Conservation (phyloP, 2,797 vertebrate genomes). For the Otolemur crassicaudatus region DNA sequence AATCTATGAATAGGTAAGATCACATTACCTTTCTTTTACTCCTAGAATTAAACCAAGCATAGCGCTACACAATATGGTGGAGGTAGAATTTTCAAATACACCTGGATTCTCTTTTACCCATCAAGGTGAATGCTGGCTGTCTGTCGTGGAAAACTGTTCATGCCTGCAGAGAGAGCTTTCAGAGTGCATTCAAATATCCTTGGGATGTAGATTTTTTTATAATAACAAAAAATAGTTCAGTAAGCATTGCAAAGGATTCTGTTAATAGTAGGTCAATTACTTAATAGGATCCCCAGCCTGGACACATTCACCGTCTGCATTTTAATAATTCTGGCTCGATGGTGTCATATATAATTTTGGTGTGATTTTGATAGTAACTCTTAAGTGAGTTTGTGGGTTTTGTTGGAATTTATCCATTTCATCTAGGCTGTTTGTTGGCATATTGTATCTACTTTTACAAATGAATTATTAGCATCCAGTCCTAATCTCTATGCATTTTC, state of each 20-base stretch:
- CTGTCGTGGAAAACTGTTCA: background rate
- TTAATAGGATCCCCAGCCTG: background rate
- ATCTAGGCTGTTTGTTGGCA: background rate
- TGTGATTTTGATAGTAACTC: background rate
- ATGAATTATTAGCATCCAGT: background rate
- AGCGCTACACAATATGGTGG: fast-evolving
- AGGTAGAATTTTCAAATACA: background rate
- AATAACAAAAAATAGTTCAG: background rate
- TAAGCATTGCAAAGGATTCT: background rate
- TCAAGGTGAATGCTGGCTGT: background rate
- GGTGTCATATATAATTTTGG: no score
- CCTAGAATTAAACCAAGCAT: background rate
- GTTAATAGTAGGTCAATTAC: background rate
- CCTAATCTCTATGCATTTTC: background rate
- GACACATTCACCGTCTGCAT: background rate
- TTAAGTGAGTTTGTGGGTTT: background rate
- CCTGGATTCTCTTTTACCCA: background rate
- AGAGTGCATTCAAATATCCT: background rate
- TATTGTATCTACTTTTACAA: background rate
- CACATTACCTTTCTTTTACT: background rate
- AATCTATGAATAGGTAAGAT: background rate
- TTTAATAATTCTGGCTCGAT: background rate
- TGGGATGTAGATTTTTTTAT: background rate
- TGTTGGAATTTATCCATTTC: background rate
- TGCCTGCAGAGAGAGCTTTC: background rate